These are phyloP conservation scores for Spodoptera litura DNA, from an alignment of 1,140 invertebrate genomes.

Conservation along the genomic window DNA sequence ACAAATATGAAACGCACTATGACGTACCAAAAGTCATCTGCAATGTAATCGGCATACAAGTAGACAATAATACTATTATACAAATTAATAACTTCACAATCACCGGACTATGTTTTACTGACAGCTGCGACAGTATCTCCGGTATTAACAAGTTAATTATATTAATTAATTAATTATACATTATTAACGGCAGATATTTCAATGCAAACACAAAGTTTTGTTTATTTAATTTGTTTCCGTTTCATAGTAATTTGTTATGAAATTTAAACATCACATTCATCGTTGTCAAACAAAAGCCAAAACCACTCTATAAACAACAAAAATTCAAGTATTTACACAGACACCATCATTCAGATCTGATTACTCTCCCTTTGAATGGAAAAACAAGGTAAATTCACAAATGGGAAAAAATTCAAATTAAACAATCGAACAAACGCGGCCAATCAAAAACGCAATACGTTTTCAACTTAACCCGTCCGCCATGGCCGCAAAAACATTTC, in stretches of 20 bases:
- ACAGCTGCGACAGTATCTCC: constrained; percentile 23
- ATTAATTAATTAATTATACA: constrained; percentile 24
- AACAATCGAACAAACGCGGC: constrained; percentile 34
- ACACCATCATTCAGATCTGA: constrained; percentile 16
- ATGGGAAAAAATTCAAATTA: constrained; percentile 23
- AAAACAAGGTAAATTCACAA: constrained; percentile 15
- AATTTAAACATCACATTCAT: not conserved
- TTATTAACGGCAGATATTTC: not conserved
- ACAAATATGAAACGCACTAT: no score
- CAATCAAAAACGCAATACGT: constrained; percentile 43
- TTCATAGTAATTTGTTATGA: not conserved
- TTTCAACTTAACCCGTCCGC: constrained; percentile 40
- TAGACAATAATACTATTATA: no score
- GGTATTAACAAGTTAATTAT: constrained; percentile 30
- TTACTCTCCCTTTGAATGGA: constrained; percentile 27
- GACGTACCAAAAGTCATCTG: no score
- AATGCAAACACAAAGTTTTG: not conserved
- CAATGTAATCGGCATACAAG: no score
- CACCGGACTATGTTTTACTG: constrained; percentile 7
- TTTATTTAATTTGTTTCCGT: not conserved
- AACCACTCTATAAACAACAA: not conserved
- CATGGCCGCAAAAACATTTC: constrained; percentile 41
- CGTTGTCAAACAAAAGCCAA: not conserved
- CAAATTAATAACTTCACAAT: constrained; percentile 4
- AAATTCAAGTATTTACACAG: not conserved